Evolutionary conservation across 1,140 invertebrate genomes (phyloP).

Genomic region (Heliconius melpomene): DNA sequence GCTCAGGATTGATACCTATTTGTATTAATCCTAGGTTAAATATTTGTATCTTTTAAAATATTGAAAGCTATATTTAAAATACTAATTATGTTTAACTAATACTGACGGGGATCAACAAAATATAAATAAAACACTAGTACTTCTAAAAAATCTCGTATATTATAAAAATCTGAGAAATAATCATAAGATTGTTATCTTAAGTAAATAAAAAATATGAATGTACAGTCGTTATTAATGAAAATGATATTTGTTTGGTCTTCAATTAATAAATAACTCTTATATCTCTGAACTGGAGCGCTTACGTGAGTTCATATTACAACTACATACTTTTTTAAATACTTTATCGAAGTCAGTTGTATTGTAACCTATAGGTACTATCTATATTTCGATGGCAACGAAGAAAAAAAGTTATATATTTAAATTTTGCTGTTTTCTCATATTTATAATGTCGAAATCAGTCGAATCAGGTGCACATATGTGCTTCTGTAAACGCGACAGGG

Average conservation of each 20-base stretch:
- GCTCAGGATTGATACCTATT: background rate
- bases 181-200: background rate
- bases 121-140: too few relatives aligned
- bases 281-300: background rate
- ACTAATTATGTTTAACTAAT: too few relatives aligned
- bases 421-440: too few relatives aligned
- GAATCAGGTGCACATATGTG: too few relatives aligned
- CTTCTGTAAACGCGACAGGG: too few relatives aligned
- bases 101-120: too few relatives aligned
- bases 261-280: constrained; percentile 3
- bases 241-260: background rate
- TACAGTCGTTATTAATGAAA: background rate
- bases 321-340: background rate
- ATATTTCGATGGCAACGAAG: background rate
- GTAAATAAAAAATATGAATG: background rate
- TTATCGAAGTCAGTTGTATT: background rate
- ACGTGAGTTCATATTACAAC: background rate
- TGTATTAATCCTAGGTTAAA: background rate
- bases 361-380: background rate
- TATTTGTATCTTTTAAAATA: too few relatives aligned
- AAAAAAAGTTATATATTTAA: too few relatives aligned
- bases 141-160: too few relatives aligned
- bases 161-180: too few relatives aligned
- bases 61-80: too few relatives aligned
- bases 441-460: too few relatives aligned